phyloP scores from a whole-genome alignment of 2,888 invertebrate genomes.

The Orthosia incerta region DNA sequence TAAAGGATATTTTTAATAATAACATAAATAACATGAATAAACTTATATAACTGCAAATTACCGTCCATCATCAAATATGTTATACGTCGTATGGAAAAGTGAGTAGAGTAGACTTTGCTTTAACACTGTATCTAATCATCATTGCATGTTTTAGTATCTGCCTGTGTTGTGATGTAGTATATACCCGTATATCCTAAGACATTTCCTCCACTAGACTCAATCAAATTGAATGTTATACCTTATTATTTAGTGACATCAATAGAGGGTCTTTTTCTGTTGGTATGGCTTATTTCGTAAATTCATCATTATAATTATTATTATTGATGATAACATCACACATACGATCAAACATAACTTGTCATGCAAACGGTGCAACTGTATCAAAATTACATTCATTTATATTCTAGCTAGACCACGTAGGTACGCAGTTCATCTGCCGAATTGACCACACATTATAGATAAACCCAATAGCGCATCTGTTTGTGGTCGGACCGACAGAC shows the following conservation, averaged over 20 bases:
- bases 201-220: no score
- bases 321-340: not conserved
- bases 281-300: no score
- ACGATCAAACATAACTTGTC: not conserved
- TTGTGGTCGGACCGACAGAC: constrained; percentile 38
- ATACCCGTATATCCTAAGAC: no score
- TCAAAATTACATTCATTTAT: not conserved
- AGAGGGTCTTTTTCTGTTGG: no score
- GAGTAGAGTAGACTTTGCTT: not conserved
- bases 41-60: not conserved
- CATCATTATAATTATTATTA: no score
- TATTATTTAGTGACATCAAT: no score
- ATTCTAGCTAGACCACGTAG: constrained; percentile 3
- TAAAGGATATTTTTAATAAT: no score
- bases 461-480: constrained; percentile 47
- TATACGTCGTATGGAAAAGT: not conserved
- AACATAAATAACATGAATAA: no score
- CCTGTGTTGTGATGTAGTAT: not conserved
- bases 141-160: not conserved
- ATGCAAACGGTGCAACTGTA: not conserved
- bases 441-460: constrained; percentile 45
- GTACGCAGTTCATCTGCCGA: constrained; percentile 25
- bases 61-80: no score
- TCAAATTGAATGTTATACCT: no score
- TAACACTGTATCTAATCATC: not conserved